Conservation (phyloP, 2,113 vertebrate species). For the Syngnathus floridae region DNA sequence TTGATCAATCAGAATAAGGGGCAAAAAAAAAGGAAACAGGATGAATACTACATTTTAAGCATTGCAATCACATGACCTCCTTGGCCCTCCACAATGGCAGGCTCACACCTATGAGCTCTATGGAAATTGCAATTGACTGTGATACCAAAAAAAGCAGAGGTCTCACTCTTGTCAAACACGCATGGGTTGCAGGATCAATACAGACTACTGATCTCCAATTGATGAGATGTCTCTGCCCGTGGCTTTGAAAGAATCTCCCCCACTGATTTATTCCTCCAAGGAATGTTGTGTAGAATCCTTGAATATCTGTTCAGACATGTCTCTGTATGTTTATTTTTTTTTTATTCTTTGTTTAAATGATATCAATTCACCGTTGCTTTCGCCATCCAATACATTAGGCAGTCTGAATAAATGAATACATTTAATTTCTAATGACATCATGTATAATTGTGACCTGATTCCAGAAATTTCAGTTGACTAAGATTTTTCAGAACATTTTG, state of each 20-base stretch:
- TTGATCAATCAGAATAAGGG: slow-evolving; percentile 19
- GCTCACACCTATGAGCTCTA: slow-evolving; percentile 29
- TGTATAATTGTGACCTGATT: neutral
- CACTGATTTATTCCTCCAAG: slow-evolving; percentile 56
- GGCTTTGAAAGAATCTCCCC: slow-evolving; percentile 53
- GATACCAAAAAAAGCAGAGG: slow-evolving; percentile 37
- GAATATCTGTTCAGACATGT: neutral
- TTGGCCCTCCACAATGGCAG: slow-evolving; percentile 12
- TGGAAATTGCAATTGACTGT: slow-evolving; percentile 44
- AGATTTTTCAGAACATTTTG: neutral
- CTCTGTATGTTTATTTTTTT: slow-evolving; percentile 4
- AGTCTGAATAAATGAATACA: too few species aligned
- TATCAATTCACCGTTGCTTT: neutral
- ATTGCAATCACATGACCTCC: slow-evolving; percentile 14
- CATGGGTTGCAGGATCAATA: slow-evolving; percentile 58
- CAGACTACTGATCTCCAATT: slow-evolving; percentile 63
- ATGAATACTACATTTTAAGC: slow-evolving; percentile 9
- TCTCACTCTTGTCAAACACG: slow-evolving; percentile 57
- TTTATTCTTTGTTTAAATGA: neutral
- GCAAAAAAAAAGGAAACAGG: neutral
- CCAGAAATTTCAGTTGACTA: neutral
- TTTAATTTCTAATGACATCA: neutral
- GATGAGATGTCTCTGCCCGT: slow-evolving; percentile 59
- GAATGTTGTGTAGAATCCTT: slow-evolving; percentile 45
- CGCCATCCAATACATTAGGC: too few species aligned